Evolutionary conservation across 2,888 invertebrate species (phyloP), one percentile per base, ranked within the genome.

Genomic region (Laspeyria flexula): DNA sequence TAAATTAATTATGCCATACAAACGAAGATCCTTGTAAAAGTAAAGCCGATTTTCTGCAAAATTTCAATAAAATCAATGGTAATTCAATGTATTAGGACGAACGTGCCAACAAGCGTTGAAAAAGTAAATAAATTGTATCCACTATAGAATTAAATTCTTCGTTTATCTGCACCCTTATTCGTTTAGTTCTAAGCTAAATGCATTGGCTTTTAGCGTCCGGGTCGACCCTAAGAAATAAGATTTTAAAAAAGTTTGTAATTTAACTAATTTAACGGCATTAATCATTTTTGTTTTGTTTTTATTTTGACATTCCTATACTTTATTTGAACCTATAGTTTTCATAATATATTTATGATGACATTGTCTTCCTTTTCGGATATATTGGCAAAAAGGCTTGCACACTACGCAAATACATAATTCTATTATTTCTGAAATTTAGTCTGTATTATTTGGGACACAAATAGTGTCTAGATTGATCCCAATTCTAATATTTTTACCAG

Each of bases 101-200:
- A 29, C 43, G 43, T 43, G 35, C 18, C 12, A 33, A 38, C 38
- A 25, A 43, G 18, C 9, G 27, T 33, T 16, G 23, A 39, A 25
- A 43, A 38, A n/a, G 2, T 21, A 33, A 39, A 18, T 27, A 43
- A 33, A 39, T 10, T 29, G 39, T 46, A 43, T 18, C 29, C 35
- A 35, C 37, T n/a, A n/a, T 15, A 27, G 5, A 23, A 57, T 64
- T 52, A 61, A 46, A 53, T 31, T 10, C 10, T 23, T 31, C 6
- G 16, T 31, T 12, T 10, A 9, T 29, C 15, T 27, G 25, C 7
- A 11, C 11, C 16, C 4, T 27, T 30, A 16, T 30, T 42, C 21
- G 23, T 31, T 31, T 10, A 16, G 16, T 30, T 9, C 13, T 21
- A 37, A 38, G 12, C 21, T 13, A 13, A 21, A 30, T 37, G 13